Evolutionary conservation across 1,140 invertebrate genomes (phyloP).

Genomic region (Acromyrmex echinatior): DNA sequence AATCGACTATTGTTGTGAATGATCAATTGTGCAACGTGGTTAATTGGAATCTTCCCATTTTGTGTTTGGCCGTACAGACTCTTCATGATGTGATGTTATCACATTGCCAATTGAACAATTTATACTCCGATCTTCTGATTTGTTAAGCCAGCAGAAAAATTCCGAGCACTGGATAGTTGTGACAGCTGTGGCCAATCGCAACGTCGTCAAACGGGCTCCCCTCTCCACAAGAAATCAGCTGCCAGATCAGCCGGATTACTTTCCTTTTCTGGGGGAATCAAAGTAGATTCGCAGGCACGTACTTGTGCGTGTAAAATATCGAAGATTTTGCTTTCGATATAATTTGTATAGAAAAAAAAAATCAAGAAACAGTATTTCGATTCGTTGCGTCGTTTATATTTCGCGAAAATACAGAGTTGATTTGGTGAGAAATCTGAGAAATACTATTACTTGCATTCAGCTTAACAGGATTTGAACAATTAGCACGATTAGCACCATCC

Average conservation of each 20-base stretch:
- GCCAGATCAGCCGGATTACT: neutral
- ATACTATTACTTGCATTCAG: neutral
- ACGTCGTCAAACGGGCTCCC: neutral
- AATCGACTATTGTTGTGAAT: too few species aligned
- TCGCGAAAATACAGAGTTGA: neutral
- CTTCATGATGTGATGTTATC: too few species aligned
- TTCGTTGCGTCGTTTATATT: neutral
- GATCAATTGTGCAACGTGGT: too few species aligned
- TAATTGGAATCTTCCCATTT: too few species aligned
- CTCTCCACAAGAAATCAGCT: too few species aligned
- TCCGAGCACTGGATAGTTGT: neutral
- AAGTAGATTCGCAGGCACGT: neutral
- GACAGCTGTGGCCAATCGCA: neutral
- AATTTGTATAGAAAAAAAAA: neutral
- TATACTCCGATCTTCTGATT: neutral
- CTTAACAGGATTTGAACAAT: neutral
- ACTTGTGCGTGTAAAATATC: neutral
- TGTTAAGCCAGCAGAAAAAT: neutral
- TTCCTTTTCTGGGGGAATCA: neutral
- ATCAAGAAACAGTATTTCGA: neutral
- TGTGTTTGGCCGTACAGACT: too few species aligned
- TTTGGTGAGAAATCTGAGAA: neutral
- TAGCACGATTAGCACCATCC: neutral
- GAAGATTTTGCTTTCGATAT: neutral
- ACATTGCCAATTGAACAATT: neutral